Conservation (phyloP, 2,888 invertebrate genomes). For the Hoplodrina ambigua region DNA sequence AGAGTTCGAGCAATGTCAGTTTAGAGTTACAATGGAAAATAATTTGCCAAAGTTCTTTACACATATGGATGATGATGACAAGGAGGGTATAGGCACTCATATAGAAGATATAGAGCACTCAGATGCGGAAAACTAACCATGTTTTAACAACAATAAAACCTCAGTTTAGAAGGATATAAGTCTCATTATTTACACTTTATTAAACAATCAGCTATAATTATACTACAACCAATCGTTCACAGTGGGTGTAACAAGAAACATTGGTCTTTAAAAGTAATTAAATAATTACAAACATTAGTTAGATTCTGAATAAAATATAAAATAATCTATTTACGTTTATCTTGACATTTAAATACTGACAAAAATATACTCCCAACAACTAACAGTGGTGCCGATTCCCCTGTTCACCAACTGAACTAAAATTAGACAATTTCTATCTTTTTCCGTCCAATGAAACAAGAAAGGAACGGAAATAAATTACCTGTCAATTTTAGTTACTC, state of each 20-base stretch:
- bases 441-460: too few species aligned
- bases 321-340: slow-evolving; percentile 48
- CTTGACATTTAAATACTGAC: slow-evolving; percentile 62
- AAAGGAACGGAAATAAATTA: too few species aligned
- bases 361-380: slow-evolving; percentile 53
- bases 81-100: slow-evolving; percentile 74
- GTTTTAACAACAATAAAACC: slow-evolving; percentile 67
- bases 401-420: too few species aligned
- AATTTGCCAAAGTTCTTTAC: slow-evolving; percentile 87
- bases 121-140: slow-evolving; percentile 72
- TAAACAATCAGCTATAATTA: slow-evolving; percentile 59
- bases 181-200: slow-evolving; percentile 74
- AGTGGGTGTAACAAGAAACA: slow-evolving; percentile 32
- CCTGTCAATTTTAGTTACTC: too few species aligned
- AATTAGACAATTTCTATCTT: too few species aligned
- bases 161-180: slow-evolving; percentile 72
- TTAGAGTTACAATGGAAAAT: slow-evolving; percentile 92
- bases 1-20: slow-evolving; percentile 92
- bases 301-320: slow-evolving; percentile 51
- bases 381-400: slow-evolving; percentile 1
- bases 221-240: slow-evolving; percentile 48
- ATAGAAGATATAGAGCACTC: slow-evolving; percentile 80
- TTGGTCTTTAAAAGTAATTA: slow-evolving; percentile 42
- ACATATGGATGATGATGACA: slow-evolving; percentile 79
- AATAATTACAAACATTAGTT: slow-evolving; percentile 44